These are phyloP conservation scores for Lepidocyrtinus sp. DNA, from an alignment of 2,888 invertebrate species.

Conservation along the genomic window DNA sequence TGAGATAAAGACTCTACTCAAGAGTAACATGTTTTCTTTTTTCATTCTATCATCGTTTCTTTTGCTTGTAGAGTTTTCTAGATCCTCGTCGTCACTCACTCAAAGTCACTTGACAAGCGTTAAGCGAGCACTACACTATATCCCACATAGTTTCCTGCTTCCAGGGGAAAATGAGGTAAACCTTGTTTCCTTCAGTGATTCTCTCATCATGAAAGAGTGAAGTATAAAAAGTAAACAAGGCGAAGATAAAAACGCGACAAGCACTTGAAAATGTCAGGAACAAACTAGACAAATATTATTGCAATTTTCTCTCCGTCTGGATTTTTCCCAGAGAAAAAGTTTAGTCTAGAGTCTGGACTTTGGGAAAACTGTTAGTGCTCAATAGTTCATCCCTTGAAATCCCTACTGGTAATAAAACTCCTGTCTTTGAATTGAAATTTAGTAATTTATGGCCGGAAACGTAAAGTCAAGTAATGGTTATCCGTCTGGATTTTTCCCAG, in stretches of 20 bases:
- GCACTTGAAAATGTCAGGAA: constrained; percentile 13
- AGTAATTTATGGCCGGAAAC: too few relatives aligned
- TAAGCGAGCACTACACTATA: neutral
- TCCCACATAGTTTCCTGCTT: neutral
- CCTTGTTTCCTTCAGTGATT: constrained; percentile 8
- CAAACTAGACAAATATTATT: constrained; percentile 24
- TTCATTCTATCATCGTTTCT: constrained; percentile 5
- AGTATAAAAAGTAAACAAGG: neutral
- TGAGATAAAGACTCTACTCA: constrained; percentile 1
- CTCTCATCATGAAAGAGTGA: neutral
- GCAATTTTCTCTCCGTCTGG: constrained; percentile 10
- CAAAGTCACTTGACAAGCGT: neutral
- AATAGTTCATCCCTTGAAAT: too few relatives aligned
- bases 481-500: too few relatives aligned
- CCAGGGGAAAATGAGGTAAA: constrained; percentile 17
- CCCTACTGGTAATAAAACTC: too few relatives aligned
- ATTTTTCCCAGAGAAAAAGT: too few relatives aligned
- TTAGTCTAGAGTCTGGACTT: too few relatives aligned
- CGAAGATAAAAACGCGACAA: neutral
- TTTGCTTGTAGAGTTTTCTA: neutral
- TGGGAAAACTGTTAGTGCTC: too few relatives aligned
- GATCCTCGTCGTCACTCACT: neutral
- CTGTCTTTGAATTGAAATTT: too few relatives aligned
- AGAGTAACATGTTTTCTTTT: constrained; percentile 20
- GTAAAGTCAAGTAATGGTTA: too few relatives aligned